A percentile compares a stretch with the other conserved stretches of the same genome.
These are phyloP conservation scores for Malurus splendens DNA, from an alignment of 2,797 vertebrate genomes.

Conservation along the genomic window DNA sequence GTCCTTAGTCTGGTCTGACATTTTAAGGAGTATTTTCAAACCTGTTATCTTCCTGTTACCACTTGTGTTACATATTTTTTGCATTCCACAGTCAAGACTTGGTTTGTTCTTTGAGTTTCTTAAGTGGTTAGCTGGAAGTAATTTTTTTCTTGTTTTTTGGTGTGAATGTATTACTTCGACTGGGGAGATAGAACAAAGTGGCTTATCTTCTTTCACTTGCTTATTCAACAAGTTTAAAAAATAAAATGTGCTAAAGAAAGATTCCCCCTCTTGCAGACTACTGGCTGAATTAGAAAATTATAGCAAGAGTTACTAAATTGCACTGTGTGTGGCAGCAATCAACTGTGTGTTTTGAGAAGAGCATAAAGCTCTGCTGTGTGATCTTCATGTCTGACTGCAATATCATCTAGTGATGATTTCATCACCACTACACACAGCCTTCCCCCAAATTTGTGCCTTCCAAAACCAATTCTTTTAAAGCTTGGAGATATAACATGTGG, in stretches of 20 bases:
- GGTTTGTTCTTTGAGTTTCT: neutral
- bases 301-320: neutral
- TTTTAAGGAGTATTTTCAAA: neutral
- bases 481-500: neutral
- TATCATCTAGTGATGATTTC: neutral
- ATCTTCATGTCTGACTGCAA: neutral
- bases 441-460: neutral
- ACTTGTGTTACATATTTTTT: neutral
- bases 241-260: neutral
- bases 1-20: neutral
- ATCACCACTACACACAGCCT: neutral
- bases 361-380: neutral
- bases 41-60: rapidly evolving
- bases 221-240: neutral
- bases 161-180: rapidly evolving
- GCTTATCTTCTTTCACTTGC: neutral
- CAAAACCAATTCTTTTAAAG: neutral
- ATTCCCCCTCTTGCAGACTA: neutral
- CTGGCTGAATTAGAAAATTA: neutral
- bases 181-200: neutral
- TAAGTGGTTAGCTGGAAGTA: neutral
- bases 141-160: neutral
- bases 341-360: neutral
- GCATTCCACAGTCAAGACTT: neutral
- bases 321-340: neutral